phyloP scores from a whole-genome alignment of 2,888 invertebrate species.

The Platerodrilus igneus region DNA sequence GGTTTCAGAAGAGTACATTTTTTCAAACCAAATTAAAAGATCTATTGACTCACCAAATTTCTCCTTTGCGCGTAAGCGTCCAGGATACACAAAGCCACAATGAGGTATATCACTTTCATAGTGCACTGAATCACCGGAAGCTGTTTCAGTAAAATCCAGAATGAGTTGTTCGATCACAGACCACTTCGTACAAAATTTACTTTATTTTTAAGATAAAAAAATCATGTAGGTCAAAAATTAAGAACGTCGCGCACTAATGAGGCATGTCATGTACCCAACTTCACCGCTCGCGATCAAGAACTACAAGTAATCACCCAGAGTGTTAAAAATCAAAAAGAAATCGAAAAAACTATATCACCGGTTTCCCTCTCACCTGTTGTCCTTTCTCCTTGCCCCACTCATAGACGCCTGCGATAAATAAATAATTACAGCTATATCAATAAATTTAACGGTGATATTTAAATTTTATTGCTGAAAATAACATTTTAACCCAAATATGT shows the following conservation, averaged over 20 bases:
- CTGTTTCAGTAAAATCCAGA: slow-evolving; percentile 1
- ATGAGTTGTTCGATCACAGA: slow-evolving; percentile 6
- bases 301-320: slow-evolving; percentile 23
- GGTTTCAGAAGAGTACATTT: too few species aligned
- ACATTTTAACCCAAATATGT: too few species aligned
- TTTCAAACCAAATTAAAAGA: too few species aligned
- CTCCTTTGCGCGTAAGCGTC: slow-evolving; percentile 26
- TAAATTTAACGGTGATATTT: too few species aligned
- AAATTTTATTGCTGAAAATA: too few species aligned
- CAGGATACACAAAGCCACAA: slow-evolving; percentile 19
- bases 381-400: slow-evolving; percentile 32
- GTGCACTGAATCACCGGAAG: slow-evolving; percentile 17
- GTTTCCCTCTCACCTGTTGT: slow-evolving; percentile 32
- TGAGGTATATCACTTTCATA: slow-evolving; percentile 22
- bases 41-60: slow-evolving; percentile 24
- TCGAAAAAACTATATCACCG: slow-evolving; percentile 29
- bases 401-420: slow-evolving; percentile 15
- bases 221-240: neutral
- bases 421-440: too few species aligned
- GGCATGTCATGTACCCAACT: slow-evolving; percentile 16
- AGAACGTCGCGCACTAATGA: slow-evolving; percentile 12
- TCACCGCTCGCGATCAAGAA: slow-evolving; percentile 21
- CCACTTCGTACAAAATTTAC: neutral
- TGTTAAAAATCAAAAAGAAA: slow-evolving; percentile 31
- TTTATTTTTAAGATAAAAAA: neutral